phyloP scores from a whole-genome alignment of 1,140 invertebrate genomes.

The Nephila pilipes region DNA sequence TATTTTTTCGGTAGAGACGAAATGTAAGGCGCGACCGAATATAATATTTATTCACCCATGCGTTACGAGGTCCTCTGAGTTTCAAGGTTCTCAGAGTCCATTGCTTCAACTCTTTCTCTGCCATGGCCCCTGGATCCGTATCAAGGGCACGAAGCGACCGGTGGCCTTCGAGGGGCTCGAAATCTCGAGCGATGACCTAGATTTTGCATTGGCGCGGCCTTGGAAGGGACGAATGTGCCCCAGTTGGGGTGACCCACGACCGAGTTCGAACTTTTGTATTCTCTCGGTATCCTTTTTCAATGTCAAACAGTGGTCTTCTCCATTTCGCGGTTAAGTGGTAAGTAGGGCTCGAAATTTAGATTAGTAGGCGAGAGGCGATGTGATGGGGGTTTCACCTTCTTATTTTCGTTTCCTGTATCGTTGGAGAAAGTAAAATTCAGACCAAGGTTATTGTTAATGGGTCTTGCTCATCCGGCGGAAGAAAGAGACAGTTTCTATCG shows the following conservation, averaged over 20 bases:
- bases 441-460: too few relatives aligned
- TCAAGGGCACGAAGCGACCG: not conserved
- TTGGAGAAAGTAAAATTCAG: not conserved
- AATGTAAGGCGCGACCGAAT: not conserved
- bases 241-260: slow-evolving; percentile 3
- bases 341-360: not conserved
- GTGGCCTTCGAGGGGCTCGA: slow-evolving; percentile 30
- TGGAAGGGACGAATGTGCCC: not conserved
- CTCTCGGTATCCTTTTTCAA: not conserved
- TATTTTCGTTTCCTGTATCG: not conserved
- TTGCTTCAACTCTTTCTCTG: slow-evolving; percentile 20
- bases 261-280: not conserved
- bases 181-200: not conserved
- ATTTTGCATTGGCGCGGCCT: not conserved
- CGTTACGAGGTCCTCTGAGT: not conserved
- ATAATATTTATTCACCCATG: slow-evolving; percentile 1
- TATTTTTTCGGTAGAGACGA: not conserved
- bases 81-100: not conserved
- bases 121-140: not conserved
- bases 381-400: not conserved
- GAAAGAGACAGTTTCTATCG: too few relatives aligned
- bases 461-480: too few relatives aligned
- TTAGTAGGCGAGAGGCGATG: not conserved
- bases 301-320: not conserved
- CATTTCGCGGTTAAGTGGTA: not conserved